Conservation (phyloP, 2,113 vertebrate species). For the Nymphicus hollandicus region DNA sequence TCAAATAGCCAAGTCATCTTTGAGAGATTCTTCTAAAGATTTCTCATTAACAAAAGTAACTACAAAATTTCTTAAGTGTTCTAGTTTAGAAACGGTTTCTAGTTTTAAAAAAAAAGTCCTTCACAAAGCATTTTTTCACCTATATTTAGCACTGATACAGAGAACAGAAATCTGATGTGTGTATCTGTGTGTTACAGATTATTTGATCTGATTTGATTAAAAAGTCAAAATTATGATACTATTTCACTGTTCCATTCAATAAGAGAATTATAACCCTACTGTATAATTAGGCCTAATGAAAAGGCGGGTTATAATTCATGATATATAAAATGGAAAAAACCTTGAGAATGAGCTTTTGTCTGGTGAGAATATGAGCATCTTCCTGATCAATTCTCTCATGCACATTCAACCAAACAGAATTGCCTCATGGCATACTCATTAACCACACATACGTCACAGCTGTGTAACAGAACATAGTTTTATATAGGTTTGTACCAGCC, state of each 20-base stretch:
- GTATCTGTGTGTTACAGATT: background rate
- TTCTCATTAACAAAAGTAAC: background rate
- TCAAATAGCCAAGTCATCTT: background rate
- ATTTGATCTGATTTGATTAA: background rate
- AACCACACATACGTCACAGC: background rate
- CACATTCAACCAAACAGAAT: background rate
- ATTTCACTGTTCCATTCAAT: background rate
- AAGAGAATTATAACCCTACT: background rate
- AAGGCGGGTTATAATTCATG: background rate
- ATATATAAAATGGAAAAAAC: background rate
- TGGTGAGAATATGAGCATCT: fast-evolving
- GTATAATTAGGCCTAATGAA: background rate
- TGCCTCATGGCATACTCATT: background rate
- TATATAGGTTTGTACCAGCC: background rate
- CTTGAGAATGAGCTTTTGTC: background rate
- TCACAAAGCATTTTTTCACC: background rate
- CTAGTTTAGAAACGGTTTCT: background rate
- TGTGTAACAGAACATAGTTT: background rate
- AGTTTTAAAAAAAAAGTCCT: background rate
- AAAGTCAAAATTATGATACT: background rate
- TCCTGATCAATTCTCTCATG: background rate
- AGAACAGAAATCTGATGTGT: background rate
- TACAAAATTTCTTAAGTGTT: background rate
- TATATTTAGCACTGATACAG: background rate
- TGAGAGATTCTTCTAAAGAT: background rate